Percentiles rank a stretch among this genome's conserved stretches.
phyloP scores from a whole-genome alignment of 1,140 invertebrate genomes.

The Kradibia gibbosae region DNA sequence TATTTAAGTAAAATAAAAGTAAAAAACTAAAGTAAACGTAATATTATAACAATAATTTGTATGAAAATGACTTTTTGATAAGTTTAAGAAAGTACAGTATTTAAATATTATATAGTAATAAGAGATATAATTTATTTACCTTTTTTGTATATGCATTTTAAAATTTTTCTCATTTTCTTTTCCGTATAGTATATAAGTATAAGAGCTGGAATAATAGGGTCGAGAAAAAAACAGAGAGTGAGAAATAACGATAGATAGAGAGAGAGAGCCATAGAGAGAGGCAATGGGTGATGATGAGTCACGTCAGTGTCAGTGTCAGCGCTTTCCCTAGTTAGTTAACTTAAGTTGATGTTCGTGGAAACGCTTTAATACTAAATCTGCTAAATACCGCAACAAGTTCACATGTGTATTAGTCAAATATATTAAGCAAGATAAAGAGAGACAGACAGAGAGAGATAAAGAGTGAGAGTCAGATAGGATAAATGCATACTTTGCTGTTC shows the following conservation, averaged over 20 bases:
- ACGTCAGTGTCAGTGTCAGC: constrained; percentile 51
- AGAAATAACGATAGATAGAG: background rate
- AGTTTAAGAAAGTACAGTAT: too few relatives aligned
- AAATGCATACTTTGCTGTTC: constrained; percentile 7
- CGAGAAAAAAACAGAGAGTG: background rate
- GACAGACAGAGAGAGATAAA: background rate
- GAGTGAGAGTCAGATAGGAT: background rate
- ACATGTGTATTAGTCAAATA: constrained; percentile 3
- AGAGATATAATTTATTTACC: too few relatives aligned
- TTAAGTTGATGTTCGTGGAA: constrained; percentile 50
- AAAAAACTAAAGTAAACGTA: too few relatives aligned
- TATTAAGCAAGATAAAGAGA: background rate
- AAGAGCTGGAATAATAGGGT: constrained; percentile 32
- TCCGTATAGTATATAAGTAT: constrained; percentile 42
- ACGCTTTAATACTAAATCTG: constrained; percentile 43
- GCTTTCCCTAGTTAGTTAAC: background rate
- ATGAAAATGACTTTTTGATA: too few relatives aligned
- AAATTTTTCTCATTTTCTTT: constrained; percentile 21
- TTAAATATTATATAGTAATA: too few relatives aligned
- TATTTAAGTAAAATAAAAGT: too few relatives aligned
- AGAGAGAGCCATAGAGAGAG: background rate
- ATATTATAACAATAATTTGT: too few relatives aligned
- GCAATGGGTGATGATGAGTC: constrained; percentile 36
- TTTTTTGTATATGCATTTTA: too few relatives aligned
- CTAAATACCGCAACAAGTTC: constrained; percentile 54